Percentiles rank a stretch among this genome's conserved stretches.
phyloP scores from a whole-genome alignment of 92 coral and sea anemone genomes.

The Nematostella vectensis region DNA sequence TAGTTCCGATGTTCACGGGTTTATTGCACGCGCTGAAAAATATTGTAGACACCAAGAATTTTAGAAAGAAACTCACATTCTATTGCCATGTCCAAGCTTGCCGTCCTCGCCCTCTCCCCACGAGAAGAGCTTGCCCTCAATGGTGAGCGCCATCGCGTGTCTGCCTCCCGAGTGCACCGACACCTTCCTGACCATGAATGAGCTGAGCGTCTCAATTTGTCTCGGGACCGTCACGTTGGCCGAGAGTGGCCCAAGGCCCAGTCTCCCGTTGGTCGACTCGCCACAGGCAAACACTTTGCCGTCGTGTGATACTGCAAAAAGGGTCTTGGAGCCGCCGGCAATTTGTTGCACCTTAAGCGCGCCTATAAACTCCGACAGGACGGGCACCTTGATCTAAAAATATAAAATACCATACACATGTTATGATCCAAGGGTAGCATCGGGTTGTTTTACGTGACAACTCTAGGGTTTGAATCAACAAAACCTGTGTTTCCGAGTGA shows the following conservation, averaged over 20 bases:
- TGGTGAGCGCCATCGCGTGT: conserved; percentile 89
- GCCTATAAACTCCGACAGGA: conserved; percentile 61
- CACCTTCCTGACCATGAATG: conserved; percentile 72
- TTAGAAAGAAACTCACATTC: conserved; percentile 67
- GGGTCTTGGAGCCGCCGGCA: conserved; percentile 89
- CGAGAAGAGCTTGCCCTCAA: conserved; percentile 85
- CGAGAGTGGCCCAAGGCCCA: conserved; percentile 75
- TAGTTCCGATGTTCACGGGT: too few species aligned
- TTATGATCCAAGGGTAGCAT: conserved; percentile 36
- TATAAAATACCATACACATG: conserved; percentile 72
- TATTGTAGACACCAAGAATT: too few species aligned
- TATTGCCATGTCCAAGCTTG: conserved; percentile 95
- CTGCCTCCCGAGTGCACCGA: conserved; percentile 97
- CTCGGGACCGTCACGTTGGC: conserved; percentile 83
- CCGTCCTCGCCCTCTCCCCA: conserved; percentile 99
- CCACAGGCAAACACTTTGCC: conserved; percentile 94
- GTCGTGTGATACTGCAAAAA: conserved; percentile 79
- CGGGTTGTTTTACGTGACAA: neutral
- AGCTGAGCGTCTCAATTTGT: conserved; percentile 67
- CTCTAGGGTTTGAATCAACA: neutral
- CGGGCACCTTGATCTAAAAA: conserved; percentile 74
- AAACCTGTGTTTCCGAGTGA: too few species aligned
- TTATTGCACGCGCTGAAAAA: too few species aligned
- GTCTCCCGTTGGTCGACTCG: conserved; percentile 93
- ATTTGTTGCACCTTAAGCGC: conserved; percentile 72